Percentiles rank a stretch among this genome's conserved stretches.
phyloP scores from a whole-genome alignment of 1,140 invertebrate species.

The Xylocopa sonorina region DNA sequence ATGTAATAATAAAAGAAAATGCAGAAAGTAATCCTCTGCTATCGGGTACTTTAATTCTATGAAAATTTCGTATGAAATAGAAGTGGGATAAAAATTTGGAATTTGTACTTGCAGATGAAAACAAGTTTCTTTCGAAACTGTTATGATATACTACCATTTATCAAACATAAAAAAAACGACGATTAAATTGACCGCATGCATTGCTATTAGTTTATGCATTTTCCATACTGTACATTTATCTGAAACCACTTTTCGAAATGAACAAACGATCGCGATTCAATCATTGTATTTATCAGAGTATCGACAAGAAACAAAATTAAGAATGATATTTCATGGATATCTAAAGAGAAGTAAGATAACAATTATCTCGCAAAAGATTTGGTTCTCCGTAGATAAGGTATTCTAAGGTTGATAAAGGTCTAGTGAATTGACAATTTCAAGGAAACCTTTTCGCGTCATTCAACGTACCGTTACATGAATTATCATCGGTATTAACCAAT shows the following conservation, averaged over 20 bases:
- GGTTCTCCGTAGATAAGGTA: conserved; percentile 34
- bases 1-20: not conserved
- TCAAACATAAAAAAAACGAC: not conserved
- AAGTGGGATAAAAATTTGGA: not conserved
- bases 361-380: conserved; percentile 17
- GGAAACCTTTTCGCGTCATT: not conserved
- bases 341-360: not conserved
- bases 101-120: not conserved
- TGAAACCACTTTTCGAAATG: not conserved
- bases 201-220: not conserved
- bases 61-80: not conserved
- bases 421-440: not conserved
- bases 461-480: conserved; percentile 11
- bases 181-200: not conserved
- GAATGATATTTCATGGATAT: not conserved
- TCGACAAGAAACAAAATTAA: too few species aligned
- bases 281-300: not conserved
- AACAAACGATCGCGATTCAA: not conserved
- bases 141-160: not conserved
- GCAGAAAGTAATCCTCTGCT: not conserved
- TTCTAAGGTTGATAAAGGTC: not conserved
- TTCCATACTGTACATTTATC: not conserved
- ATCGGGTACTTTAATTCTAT: not conserved
- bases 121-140: not conserved
- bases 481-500: too few species aligned